A percentile compares a stretch with the other conserved stretches of the same genome.
Evolutionary conservation across 92 coral and sea anemone genomes (phyloP).

Genomic region (Bergia puertoricense): DNA sequence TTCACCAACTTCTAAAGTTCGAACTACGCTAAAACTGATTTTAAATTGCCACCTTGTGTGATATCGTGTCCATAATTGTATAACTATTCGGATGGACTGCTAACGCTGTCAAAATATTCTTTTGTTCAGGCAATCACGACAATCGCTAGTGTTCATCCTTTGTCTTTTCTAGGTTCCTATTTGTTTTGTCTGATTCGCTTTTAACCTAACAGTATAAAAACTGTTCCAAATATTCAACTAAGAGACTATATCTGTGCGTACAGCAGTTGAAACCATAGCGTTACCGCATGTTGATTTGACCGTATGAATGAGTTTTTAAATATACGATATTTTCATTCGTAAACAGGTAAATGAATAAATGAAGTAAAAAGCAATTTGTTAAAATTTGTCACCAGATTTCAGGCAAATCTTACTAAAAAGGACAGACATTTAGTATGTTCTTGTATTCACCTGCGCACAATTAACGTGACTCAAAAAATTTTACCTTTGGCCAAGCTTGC

Average conservation of each 20-base stretch:
- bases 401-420: constrained; percentile 7
- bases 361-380: constrained; percentile 1
- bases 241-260: constrained; percentile 2
- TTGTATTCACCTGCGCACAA: constrained; percentile 12
- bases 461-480: constrained; percentile 6
- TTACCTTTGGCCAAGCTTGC: background rate
- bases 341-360: background rate
- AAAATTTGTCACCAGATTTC: constrained; percentile 1
- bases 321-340: background rate
- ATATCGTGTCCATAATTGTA: background rate
- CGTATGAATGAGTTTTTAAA: background rate
- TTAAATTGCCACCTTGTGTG: constrained; percentile 1
- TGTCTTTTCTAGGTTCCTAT: constrained; percentile 2
- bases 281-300: background rate
- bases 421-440: background rate
- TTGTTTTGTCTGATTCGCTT: background rate
- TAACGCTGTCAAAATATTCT: background rate
- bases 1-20: constrained; percentile 7
- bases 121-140: constrained; percentile 17
- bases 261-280: constrained; percentile 5
- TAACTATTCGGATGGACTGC: background rate
- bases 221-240: constrained; percentile 9
- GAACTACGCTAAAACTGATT: background rate
- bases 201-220: background rate
- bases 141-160: constrained; percentile 3